Evolutionary conservation across 2,113 vertebrate genomes (phyloP).

Genomic region (Mormoops blainvillei): DNA sequence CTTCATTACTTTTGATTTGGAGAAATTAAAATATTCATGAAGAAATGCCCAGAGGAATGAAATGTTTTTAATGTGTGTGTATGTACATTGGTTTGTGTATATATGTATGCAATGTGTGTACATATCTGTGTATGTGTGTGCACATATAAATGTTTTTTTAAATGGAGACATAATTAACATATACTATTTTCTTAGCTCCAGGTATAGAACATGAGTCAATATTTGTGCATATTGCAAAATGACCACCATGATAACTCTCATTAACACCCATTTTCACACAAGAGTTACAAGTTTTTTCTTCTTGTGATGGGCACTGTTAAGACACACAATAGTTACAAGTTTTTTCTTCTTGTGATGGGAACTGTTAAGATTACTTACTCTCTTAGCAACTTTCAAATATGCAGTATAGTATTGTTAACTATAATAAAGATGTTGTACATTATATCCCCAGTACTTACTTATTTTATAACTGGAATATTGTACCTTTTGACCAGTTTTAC

Average conservation of each 20-base stretch:
- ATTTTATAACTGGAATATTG: background rate
- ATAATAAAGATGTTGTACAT: background rate
- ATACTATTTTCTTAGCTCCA: background rate
- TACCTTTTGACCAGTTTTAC: background rate
- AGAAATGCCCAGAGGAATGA: background rate
- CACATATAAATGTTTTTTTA: background rate
- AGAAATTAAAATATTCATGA: background rate
- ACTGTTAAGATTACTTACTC: background rate
- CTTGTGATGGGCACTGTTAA: background rate
- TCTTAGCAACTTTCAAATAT: background rate
- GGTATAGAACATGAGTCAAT: background rate
- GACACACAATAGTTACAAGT: background rate
- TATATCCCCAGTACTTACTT: background rate
- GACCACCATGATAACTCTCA: background rate
- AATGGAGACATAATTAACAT: background rate
- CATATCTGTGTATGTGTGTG: background rate
- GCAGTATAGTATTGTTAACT: too few relatives aligned
- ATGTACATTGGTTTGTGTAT: background rate
- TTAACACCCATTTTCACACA: too few relatives aligned
- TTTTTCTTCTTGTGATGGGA: background rate
- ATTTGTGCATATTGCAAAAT: background rate
- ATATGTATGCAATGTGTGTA: background rate
- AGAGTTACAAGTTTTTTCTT: background rate
- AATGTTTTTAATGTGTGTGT: background rate
- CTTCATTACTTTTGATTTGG: constrained; percentile 11